Percentiles rank a stretch among this genome's conserved stretches.
phyloP scores from a whole-genome alignment of 2,113 vertebrate species.

The Pongo abelii region DNA sequence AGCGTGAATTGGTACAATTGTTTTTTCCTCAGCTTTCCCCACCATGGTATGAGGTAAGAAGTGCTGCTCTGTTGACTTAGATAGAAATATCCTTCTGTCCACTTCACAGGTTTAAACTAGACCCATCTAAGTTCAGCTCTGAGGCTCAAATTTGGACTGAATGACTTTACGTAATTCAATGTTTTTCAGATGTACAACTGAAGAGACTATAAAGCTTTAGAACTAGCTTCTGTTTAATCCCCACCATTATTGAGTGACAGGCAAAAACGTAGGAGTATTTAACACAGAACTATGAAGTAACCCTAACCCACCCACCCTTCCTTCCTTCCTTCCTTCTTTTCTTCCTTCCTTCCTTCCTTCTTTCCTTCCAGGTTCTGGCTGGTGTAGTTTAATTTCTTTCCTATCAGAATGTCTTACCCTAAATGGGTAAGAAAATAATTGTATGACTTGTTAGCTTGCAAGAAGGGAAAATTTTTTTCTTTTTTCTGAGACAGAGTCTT shows the following conservation, averaged over 20 bases:
- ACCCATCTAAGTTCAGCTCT: not conserved
- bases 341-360: not conserved
- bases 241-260: not conserved
- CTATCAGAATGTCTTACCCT: constrained; percentile 4
- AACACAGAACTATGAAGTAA: not conserved
- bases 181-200: not conserved
- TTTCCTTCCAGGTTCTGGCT: not conserved
- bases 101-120: not conserved
- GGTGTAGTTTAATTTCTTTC: not conserved
- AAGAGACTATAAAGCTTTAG: not conserved
- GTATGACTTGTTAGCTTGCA: too few relatives aligned
- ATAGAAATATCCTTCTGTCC: not conserved
- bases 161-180: not conserved
- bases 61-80: not conserved
- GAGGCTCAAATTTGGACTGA: constrained; percentile 7
- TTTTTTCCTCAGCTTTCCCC: not conserved
- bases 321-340: too few relatives aligned
- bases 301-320: not conserved
- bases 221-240: not conserved
- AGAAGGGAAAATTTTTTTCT: too few relatives aligned
- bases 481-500: too few relatives aligned
- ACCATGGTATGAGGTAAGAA: not conserved
- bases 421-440: not conserved
- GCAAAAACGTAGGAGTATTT: not conserved
- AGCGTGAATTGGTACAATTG: not conserved